These are phyloP conservation scores for Halcyon chelicuti DNA, from an alignment of 2,797 vertebrate species.

Conservation along the genomic window DNA sequence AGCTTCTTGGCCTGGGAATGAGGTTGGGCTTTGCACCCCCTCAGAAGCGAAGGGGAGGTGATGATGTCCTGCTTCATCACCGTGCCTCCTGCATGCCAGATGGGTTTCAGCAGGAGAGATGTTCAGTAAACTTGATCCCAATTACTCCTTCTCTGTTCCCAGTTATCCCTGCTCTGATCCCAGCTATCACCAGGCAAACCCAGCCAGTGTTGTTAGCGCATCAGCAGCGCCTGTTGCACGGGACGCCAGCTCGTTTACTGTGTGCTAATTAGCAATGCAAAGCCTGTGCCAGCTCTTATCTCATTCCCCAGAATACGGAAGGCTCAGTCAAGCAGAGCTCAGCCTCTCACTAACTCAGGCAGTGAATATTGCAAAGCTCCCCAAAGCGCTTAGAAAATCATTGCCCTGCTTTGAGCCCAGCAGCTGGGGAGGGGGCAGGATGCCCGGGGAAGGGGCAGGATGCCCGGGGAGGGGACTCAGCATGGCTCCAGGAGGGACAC, in stretches of 20 bases:
- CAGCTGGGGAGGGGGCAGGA: background rate
- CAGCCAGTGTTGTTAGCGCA: fast-evolving
- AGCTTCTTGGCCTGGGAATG: background rate
- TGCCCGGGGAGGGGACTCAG: background rate
- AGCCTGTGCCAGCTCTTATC: background rate
- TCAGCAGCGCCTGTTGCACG: background rate
- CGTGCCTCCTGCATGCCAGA: fast-evolving
- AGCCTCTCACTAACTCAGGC: background rate
- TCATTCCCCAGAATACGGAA: background rate
- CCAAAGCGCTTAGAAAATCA: background rate
- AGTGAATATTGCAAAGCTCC: background rate
- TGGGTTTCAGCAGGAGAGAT: too few species aligned
- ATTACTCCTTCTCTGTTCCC: background rate
- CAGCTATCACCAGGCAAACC: background rate
- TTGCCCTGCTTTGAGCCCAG: background rate
- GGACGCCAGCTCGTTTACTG: background rate
- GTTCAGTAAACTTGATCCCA: background rate
- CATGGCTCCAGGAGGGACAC: fast-evolving
- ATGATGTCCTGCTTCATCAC: background rate
- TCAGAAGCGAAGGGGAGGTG: background rate
- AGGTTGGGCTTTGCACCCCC: background rate
- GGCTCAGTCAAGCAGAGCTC: background rate
- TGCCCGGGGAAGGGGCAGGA: background rate
- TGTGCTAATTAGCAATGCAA: background rate
- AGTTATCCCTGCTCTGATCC: background rate